Conservation (phyloP, 2,113 vertebrate species). For the Bubo blakistoni region DNA sequence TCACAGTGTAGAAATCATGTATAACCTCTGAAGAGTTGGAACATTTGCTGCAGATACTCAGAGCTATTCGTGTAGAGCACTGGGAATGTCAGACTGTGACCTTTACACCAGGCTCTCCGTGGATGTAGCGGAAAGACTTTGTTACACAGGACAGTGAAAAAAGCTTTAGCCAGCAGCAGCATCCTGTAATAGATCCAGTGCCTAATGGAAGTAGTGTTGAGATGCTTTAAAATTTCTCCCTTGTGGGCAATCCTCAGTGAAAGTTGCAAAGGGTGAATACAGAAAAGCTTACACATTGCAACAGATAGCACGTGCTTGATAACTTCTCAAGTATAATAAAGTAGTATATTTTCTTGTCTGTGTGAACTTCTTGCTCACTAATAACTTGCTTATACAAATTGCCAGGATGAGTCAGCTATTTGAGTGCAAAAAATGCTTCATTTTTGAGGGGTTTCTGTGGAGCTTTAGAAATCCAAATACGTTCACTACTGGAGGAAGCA, state of each 20-base stretch:
- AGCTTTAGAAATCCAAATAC: neutral
- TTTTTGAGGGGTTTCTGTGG: neutral
- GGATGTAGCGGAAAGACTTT: neutral
- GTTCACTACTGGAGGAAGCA: neutral
- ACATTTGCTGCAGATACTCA: neutral
- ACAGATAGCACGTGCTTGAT: neutral
- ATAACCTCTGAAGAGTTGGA: neutral
- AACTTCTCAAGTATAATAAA: neutral
- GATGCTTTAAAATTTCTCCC: neutral
- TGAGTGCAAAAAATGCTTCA: neutral
- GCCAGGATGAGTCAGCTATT: neutral
- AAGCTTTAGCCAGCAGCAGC: neutral
- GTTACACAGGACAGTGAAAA: neutral
- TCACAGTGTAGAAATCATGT: neutral
- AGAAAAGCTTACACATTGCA: neutral
- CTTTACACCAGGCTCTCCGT: neutral
- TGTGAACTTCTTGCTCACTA: neutral
- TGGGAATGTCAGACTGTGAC: neutral
- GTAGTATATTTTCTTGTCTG: neutral
- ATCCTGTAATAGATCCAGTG: neutral
- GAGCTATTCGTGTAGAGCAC: neutral
- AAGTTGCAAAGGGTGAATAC: neutral
- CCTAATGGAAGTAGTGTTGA: neutral
- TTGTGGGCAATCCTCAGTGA: neutral
- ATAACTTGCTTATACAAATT: neutral